phyloP scores from a whole-genome alignment of 2,888 invertebrate species.

The Machimus rusticus region DNA sequence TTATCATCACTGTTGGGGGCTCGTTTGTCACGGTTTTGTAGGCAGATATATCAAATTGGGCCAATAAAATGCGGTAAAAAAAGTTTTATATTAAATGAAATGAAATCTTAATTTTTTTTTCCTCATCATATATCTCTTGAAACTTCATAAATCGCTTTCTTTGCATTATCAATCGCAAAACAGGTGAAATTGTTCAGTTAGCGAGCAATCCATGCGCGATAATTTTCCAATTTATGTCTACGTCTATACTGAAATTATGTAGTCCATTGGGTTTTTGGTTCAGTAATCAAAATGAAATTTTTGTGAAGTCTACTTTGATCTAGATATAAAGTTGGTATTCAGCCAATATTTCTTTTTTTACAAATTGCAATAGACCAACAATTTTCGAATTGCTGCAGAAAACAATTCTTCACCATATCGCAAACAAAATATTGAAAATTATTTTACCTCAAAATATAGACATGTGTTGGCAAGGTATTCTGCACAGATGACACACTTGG shows the following conservation, averaged over 20 bases:
- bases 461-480: background rate
- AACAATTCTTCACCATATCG: background rate
- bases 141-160: background rate
- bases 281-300: background rate
- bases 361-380: background rate
- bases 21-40: background rate
- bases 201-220: background rate
- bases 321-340: background rate
- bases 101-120: background rate
- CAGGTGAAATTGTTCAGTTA: background rate
- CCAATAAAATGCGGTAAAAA: background rate
- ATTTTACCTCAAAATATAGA: background rate
- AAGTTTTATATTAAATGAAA: background rate
- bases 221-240: background rate
- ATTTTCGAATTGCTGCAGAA: background rate
- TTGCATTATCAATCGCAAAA: background rate
- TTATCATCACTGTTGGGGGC: background rate
- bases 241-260: background rate
- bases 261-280: background rate
- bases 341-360: background rate
- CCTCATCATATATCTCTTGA: background rate
- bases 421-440: background rate
- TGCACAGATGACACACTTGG: background rate
- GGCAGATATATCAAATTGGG: background rate
- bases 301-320: background rate